Percentiles rank a stretch among this genome's conserved stretches.
These are phyloP conservation scores for Psilopogon haemacephalus DNA, from an alignment of 2,113 vertebrate genomes.

Conservation along the genomic window DNA sequence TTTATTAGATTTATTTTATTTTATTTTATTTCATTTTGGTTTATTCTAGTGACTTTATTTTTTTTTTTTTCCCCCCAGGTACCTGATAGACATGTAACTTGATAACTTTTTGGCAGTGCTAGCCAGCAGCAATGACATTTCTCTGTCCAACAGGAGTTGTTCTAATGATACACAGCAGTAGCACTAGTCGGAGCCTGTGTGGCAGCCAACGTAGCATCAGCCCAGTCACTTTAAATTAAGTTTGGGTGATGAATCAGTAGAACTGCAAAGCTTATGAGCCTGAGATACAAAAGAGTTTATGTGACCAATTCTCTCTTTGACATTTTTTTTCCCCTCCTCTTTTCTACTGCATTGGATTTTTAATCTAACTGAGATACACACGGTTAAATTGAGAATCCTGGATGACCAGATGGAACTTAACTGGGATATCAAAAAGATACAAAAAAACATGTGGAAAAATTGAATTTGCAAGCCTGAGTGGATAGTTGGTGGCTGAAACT, in stretches of 20 bases:
- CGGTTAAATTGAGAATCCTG: neutral
- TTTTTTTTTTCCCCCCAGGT: neutral
- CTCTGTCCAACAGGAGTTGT: constrained; percentile 13
- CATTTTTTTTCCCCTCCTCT: neutral
- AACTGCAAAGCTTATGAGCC: neutral
- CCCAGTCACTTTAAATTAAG: constrained; percentile 42
- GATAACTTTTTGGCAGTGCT: neutral
- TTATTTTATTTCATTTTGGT: neutral
- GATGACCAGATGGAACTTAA: neutral
- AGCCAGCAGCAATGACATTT: neutral
- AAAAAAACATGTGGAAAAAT: neutral
- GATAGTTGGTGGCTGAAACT: neutral
- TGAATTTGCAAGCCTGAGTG: neutral
- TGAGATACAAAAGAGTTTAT: neutral
- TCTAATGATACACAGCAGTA: constrained; percentile 5
- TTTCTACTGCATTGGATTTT: constrained; percentile 7
- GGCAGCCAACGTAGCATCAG: neutral
- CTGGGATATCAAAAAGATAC: neutral
- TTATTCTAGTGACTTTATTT: neutral
- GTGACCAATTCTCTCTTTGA: neutral
- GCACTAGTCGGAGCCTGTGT: neutral
- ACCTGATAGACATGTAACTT: neutral
- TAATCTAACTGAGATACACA: neutral
- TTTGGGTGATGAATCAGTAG: constrained; percentile 28
- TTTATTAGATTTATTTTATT: neutral